Conservation (phyloP, 2,888 invertebrate species). For the Drosophila parthenogenetica region DNA sequence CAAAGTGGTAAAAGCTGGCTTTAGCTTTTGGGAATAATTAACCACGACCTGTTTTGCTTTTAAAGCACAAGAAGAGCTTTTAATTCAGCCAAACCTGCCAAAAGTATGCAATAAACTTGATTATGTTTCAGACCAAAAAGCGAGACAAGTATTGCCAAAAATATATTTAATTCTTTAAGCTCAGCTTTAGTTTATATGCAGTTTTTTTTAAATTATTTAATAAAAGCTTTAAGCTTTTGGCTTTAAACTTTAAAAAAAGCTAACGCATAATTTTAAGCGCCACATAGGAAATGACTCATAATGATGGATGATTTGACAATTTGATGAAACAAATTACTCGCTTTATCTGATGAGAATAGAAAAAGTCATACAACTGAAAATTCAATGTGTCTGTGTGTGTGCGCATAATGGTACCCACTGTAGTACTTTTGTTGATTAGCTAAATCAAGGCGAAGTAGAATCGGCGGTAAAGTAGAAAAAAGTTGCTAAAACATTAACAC, state of each 20-base stretch:
- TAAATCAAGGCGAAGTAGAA: slow-evolving; percentile 33
- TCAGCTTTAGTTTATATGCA: neutral
- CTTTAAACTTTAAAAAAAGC: neutral
- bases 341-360: neutral
- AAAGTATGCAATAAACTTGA: slow-evolving; percentile 19
- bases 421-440: slow-evolving; percentile 17
- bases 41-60: neutral
- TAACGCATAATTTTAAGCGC: slow-evolving; percentile 38
- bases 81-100: neutral
- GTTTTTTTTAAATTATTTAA: neutral
- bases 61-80: neutral
- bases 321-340: slow-evolving; percentile 1
- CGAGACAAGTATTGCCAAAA: neutral
- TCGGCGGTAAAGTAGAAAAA: slow-evolving; percentile 7
- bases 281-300: neutral
- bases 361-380: too few relatives aligned
- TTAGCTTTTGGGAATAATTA: too few relatives aligned
- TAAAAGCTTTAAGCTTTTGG: slow-evolving; percentile 13
- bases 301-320: slow-evolving; percentile 1
- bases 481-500: slow-evolving; percentile 13
- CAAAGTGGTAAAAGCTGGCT: neutral
- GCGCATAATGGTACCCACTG: neutral
- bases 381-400: too few relatives aligned
- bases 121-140: neutral
- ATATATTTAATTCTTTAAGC: neutral